Evolutionary conservation across 2,888 invertebrate genomes (phyloP), one percentile per base, ranked within the genome.

Genomic region (Syrphus vitripennis): DNA sequence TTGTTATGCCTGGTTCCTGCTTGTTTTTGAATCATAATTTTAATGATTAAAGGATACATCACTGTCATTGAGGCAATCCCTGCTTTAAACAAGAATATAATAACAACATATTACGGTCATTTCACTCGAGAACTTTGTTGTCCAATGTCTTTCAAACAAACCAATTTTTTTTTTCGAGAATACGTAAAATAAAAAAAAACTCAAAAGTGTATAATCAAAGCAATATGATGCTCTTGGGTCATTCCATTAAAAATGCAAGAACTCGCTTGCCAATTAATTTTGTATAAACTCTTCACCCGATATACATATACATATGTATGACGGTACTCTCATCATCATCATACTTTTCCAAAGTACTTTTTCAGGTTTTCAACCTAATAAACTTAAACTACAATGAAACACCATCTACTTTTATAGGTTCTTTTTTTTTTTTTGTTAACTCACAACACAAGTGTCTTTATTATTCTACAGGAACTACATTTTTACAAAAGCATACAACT

Each of bases 391-490:
- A 74, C 65, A 72, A 79, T 59, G 29, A 34, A 67, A 40, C 31
- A 69, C 24, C 45, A 10, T 10, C 16, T 3, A 1, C 42, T 26
- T 5, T 7, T 21, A 42, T 48, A 21, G 9, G n/a, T 26, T 19
- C 21, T 40, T 50, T 19, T 40, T 21, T 6, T 10, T 19, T 21
- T n/a, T n/a, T n/a, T n/a, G n/a, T n/a, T n/a, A n/a, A n/a, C n/a
- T n/a, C n/a, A n/a, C 16, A 53, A 59, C 75, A 70, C 57, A 57
- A 57, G 50, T 55, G 50, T 24, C 70, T 75, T 74, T 70, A 83
- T 78, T 78, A 83, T 61, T 34, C 53, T 12, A 31, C 9, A 7
- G 45, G 16, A 72, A 78, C 65, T 55, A 34, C 21, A 34, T 74
- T 69, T 59, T 42, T 16, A 26, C n/a, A 72, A 61, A 50, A 55